Conservation (phyloP, 2,888 invertebrate genomes). For the Lycaena phlaeas region DNA sequence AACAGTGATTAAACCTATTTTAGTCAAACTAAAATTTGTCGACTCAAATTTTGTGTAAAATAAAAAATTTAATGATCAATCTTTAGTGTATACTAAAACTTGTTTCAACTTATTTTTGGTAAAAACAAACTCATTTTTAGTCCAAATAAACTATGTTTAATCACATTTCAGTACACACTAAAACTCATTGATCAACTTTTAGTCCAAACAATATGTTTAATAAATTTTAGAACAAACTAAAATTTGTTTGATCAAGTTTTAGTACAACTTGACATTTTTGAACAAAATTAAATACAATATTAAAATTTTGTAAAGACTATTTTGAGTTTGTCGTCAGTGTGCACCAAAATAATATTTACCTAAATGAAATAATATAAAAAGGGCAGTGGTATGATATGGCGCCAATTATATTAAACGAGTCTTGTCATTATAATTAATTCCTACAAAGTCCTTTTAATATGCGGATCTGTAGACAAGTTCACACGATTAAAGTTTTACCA, state of each 20-base stretch:
- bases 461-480: too few species aligned
- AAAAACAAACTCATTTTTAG: background rate
- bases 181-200: background rate
- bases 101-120: constrained; percentile 17
- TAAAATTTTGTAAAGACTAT: too few species aligned
- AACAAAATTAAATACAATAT: too few species aligned
- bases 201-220: background rate
- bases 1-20: background rate
- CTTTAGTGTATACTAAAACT: constrained; percentile 36
- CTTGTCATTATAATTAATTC: too few species aligned
- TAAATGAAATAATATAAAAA: constrained; percentile 28
- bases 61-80: too few species aligned
- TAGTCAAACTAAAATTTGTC: constrained; percentile 11
- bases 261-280: too few species aligned
- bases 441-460: too few species aligned
- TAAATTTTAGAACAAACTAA: background rate
- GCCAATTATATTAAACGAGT: constrained; percentile 19
- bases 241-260: constrained; percentile 1
- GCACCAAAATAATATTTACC: constrained; percentile 31
- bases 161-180: background rate
- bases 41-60: too few species aligned
- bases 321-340: constrained; percentile 23
- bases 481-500: too few species aligned
- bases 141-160: background rate
- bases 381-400: constrained; percentile 33